Evolutionary conservation across 2,888 invertebrate species (phyloP), one percentile per base, ranked within the genome.

Genomic region (Ommatoiulus sabulosus): DNA sequence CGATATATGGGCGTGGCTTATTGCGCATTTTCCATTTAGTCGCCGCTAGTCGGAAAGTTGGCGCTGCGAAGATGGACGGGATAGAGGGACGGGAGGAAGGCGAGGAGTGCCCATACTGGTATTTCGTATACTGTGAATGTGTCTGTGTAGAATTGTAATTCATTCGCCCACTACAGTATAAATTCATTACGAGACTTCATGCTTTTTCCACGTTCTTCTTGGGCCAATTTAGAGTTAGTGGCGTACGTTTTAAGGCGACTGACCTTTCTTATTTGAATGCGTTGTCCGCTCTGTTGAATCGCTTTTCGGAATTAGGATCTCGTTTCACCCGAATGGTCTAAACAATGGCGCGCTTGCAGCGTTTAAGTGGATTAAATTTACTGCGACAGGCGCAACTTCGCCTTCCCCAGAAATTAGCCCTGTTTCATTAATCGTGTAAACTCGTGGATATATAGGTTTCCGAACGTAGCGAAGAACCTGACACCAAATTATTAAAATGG

Each of bases 341-440:
- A 63, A 10, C n/a, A 63, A 63, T 63, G 57, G 57, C 57, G n/a
- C 57, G n/a, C 1, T n/a, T n/a, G n/a, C n/a, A 63, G n/a, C 57
- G n/a, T 63, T 63, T 63, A 63, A 63, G 57, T 63, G 57, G 57
- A 63, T 63, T 63, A 63, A 63, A 63, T 63, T 63, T 63, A 63
- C 6, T 2, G n/a, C 57, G 3, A 15, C n/a, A n/a, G 3, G n/a
- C n/a, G 15, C n/a, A 63, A 63, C 57, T 0, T 63, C 5, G 57
- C 57, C n/a, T n/a, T 17, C n/a, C n/a, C n/a, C 57, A 10, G 57
- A 63, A 63, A 63, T 63, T 63, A 63, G 57, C 57, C 17, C 57
- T 63, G 57, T 63, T 63, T 5, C 15, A 63, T 63, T 63, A 63
- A 63, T 63, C 57, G 57, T 15, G 2, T 48, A 48, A 12, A 48